Evolutionary conservation across 2,797 vertebrate genomes (phyloP).

Genomic region (Smutsia gigantea): DNA sequence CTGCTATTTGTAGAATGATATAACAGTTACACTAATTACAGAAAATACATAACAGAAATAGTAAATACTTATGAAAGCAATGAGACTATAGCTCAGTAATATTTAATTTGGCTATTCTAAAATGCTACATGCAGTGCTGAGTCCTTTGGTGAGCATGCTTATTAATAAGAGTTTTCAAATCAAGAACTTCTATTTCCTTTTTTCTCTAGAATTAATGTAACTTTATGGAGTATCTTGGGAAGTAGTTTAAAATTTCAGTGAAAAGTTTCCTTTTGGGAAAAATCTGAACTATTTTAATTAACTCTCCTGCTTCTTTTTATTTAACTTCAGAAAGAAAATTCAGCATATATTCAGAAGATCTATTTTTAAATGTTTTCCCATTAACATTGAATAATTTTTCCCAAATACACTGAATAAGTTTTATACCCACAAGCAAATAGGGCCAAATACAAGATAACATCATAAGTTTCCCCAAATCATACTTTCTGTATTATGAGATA

Average conservation of each 20-base stretch:
- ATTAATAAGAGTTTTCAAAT: background rate
- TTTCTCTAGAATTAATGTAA: conserved; percentile 12
- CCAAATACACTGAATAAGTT: background rate
- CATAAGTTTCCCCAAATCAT: background rate
- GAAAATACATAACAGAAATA: background rate
- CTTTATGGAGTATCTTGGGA: background rate
- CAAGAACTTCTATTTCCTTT: background rate
- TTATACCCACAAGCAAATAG: background rate
- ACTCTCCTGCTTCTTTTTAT: background rate
- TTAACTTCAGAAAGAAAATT: background rate
- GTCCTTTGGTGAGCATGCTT: background rate
- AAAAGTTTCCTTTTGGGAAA: background rate
- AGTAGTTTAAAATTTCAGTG: background rate
- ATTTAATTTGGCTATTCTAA: conserved; percentile 8
- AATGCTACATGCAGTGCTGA: background rate
- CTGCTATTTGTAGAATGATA: background rate
- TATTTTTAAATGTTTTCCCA: conserved; percentile 1
- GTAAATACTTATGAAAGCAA: background rate
- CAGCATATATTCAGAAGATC: background rate
- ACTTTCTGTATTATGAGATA: background rate
- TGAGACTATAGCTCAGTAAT: background rate
- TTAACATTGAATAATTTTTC: background rate
- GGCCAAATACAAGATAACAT: background rate
- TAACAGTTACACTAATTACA: background rate
- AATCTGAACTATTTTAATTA: background rate